Conservation (phyloP, 1,140 invertebrate species). For the Zophobas atratus region DNA sequence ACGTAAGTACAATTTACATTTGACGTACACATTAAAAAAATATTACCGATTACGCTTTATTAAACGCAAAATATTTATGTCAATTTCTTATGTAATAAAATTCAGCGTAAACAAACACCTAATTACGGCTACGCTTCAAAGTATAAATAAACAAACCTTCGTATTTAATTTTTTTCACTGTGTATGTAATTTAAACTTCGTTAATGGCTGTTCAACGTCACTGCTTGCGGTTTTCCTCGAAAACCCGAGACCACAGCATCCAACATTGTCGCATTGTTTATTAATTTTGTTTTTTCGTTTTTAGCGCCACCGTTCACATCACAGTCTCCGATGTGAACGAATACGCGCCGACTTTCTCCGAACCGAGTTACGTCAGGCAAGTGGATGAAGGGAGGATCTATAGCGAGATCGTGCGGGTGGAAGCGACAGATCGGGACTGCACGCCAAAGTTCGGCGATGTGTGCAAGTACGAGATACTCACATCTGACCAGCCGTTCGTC, state of each 20-base stretch:
- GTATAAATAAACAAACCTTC: neutral
- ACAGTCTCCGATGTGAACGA: conserved; percentile 97
- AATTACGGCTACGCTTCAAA: neutral
- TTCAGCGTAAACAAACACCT: no score
- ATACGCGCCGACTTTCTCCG: conserved; percentile 90
- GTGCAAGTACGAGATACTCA: conserved; percentile 96
- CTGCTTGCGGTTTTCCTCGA: no score
- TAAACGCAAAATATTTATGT: no score
- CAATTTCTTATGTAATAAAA: no score
- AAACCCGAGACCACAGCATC: neutral
- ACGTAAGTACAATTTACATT: no score
- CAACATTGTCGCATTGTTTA: neutral
- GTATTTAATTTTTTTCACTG: no score
- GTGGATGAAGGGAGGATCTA: conserved; percentile 94
- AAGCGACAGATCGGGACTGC: conserved; percentile 92
- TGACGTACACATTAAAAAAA: no score
- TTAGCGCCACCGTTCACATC: conserved; percentile 93
- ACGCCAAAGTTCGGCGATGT: conserved; percentile 94
- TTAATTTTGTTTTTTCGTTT: conserved; percentile 60
- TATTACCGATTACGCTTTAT: no score
- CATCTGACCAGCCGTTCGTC: conserved; percentile 90
- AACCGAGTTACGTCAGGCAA: conserved; percentile 90
- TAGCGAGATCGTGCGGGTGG: conserved; percentile 90
- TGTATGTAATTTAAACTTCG: neutral
- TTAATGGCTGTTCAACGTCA: neutral